Conservation (phyloP, 2,113 vertebrate genomes). For the Xenopus tropicalis region DNA sequence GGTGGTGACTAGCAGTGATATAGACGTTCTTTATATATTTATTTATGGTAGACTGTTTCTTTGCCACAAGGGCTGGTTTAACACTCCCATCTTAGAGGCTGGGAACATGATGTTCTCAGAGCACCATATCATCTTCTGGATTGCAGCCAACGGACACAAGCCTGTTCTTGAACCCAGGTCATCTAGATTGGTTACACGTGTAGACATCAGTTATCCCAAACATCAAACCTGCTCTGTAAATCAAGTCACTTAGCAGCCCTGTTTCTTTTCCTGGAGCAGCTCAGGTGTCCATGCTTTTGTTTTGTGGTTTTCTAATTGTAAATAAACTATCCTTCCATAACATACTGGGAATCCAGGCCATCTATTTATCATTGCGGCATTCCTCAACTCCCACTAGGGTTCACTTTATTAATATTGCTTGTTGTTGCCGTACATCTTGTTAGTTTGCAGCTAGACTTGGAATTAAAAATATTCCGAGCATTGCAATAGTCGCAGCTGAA, state of each 20-base stretch:
- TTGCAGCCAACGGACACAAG: conserved; percentile 29
- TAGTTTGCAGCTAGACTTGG: too few species aligned
- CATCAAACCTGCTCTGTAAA: conserved; percentile 11
- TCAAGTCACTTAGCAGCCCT: conserved; percentile 1
- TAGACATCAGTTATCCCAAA: conserved; percentile 30
- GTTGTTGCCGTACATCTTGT: too few species aligned
- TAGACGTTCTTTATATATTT: conserved; percentile 27
- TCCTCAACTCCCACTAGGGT: too few species aligned
- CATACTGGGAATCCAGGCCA: background rate
- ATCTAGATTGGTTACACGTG: conserved; percentile 34
- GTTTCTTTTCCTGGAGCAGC: background rate
- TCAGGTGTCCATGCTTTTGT: background rate
- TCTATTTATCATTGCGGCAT: too few species aligned
- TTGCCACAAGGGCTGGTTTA: conserved; percentile 17
- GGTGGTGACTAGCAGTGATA: conserved; percentile 17
- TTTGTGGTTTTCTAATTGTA: background rate
- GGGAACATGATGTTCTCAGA: conserved; percentile 42
- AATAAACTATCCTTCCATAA: background rate
- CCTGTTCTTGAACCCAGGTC: conserved; percentile 25
- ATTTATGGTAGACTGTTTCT: conserved; percentile 12
- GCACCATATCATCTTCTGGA: conserved; percentile 15
- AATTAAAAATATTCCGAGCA: too few species aligned
- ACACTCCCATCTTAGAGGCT: conserved; percentile 32
- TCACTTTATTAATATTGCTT: too few species aligned
- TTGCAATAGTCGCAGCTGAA: too few species aligned